Evolutionary conservation across 1,140 invertebrate genomes (phyloP), one percentile per base, ranked within the genome.

Genomic region (Cherax destructor): DNA sequence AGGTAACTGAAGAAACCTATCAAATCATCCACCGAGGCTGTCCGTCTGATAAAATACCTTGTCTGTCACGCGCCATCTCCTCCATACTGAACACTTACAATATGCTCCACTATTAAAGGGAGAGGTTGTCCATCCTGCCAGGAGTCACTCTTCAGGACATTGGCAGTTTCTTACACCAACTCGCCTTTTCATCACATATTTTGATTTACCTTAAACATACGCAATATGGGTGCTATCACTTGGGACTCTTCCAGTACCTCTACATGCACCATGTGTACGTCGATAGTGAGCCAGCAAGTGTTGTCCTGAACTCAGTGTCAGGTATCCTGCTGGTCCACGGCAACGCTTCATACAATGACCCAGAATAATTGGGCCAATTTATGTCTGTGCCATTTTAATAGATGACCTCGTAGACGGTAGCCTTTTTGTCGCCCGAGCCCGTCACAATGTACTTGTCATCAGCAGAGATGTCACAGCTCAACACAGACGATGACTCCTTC

Each of bases 401-500:
- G 94, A 99, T 98, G 93, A 99, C 98, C 96, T 99, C 99, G 95
- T 99, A 99, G 86, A 99, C 97, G 89, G 98, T 99, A 86, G 99
- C 99, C 95, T 99, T 99, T 95, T 99, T 99, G 95, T 99, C 99
- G 72, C 99, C 99, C 13, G 98, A 99, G 87, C 99, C 99, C 84
- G 99, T 99, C 85, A 99, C 98, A 94, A 99, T 99, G 95, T 98
- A 99, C 95, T 99, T 99, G 95, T 99, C 99, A 95, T 99, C 99
- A 49, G 97, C 96, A 86, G 99, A 99, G 94, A 99, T 99, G 96
- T 99, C 99, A 96, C 99, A 99, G 95, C 98, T 99, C 90, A 99
- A 96, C 93, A 99, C 99, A 93, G 99, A 99, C 93, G 98, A 99
- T 59, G 98, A 98, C 95, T 99, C 99, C 95, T 99, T 99, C 61